These are phyloP conservation scores for Protobothrops flavoviridis DNA, from an alignment of 2,113 vertebrate genomes.

Conservation along the genomic window DNA sequence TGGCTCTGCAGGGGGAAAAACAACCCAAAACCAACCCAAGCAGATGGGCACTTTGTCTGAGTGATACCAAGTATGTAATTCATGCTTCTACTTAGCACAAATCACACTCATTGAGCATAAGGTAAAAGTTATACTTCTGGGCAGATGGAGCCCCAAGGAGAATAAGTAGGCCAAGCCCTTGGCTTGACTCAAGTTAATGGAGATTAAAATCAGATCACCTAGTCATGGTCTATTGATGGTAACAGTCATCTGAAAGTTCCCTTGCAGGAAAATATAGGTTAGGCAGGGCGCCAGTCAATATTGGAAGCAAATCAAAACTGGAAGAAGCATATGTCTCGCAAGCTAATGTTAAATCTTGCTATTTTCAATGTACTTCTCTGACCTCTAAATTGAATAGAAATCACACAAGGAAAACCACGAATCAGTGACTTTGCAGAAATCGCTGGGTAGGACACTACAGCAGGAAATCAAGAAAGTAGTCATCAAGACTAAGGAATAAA, in stretches of 20 bases:
- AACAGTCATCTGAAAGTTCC: background rate
- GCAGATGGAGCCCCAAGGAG: background rate
- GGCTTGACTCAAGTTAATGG: background rate
- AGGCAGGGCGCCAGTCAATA: background rate
- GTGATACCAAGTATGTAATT: background rate
- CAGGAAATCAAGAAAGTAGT: background rate
- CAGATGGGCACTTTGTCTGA: conserved; percentile 16
- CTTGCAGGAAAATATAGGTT: background rate
- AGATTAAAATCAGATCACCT: background rate
- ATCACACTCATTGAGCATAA: conserved; percentile 19
- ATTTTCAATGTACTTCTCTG: background rate
- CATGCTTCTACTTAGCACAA: conserved; percentile 10
- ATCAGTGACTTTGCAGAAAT: background rate
- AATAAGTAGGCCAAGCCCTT: background rate
- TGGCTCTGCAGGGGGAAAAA: background rate
- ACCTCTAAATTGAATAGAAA: background rate
- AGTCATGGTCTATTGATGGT: background rate
- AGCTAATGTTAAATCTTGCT: background rate
- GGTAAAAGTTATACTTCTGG: background rate
- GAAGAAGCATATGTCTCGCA: background rate
- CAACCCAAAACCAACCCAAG: background rate
- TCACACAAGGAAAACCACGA: background rate
- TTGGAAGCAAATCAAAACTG: background rate
- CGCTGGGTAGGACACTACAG: background rate
- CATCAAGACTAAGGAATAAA: background rate